These are phyloP conservation scores for Sorex araneus DNA, from an alignment of 2,113 vertebrate species.

Conservation along the genomic window DNA sequence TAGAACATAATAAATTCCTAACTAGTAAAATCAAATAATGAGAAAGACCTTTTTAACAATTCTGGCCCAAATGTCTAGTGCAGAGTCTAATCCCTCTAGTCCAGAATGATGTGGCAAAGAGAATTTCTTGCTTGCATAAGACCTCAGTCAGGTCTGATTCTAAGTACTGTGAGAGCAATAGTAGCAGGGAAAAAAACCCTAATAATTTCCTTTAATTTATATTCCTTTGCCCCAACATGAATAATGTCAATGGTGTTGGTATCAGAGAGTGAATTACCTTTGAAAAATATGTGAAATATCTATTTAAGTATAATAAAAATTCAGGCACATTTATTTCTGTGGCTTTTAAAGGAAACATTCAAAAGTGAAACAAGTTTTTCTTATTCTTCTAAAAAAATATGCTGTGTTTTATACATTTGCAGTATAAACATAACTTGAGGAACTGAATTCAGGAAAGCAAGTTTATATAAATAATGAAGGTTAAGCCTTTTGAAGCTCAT, in stretches of 20 bases:
- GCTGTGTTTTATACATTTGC: neutral
- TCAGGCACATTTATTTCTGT: conserved; percentile 40
- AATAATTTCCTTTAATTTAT: too few relatives aligned
- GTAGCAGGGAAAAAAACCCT: too few relatives aligned
- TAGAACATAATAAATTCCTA: conserved; percentile 17
- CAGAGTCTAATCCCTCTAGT: too few relatives aligned
- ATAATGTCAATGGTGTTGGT: neutral
- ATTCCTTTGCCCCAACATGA: neutral
- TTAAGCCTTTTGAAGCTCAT: too few relatives aligned
- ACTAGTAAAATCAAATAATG: too few relatives aligned
- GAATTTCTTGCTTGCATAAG: neutral
- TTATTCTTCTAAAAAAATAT: neutral
- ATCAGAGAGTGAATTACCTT: neutral
- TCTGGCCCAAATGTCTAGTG: too few relatives aligned
- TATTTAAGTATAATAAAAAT: neutral
- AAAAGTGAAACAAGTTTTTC: neutral
- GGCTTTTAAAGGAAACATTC: neutral
- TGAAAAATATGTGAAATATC: neutral
- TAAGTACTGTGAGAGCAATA: too few relatives aligned
- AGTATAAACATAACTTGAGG: neutral
- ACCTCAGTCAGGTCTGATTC: neutral
- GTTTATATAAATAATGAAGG: neutral
- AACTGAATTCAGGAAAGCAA: neutral
- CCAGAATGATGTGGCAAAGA: too few relatives aligned
- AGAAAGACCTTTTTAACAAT: too few relatives aligned